Percentiles rank a stretch among this genome's conserved stretches.
Conservation (phyloP, 2,113 vertebrate species). For the Phaethon lepturus region DNA sequence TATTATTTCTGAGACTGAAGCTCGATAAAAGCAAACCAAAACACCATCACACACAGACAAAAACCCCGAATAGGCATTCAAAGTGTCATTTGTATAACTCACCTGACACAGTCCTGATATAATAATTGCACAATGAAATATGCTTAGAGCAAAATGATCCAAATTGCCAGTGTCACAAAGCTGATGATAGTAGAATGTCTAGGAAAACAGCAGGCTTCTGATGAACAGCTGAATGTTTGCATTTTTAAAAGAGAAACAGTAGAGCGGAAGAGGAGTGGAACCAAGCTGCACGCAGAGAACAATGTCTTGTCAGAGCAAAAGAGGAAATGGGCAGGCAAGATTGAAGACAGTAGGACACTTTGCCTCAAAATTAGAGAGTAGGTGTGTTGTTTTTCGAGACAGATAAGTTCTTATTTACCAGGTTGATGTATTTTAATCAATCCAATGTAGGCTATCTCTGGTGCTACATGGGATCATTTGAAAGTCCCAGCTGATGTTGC, state of each 20-base stretch:
- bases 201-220: constrained; percentile 4
- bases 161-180: constrained; percentile 9
- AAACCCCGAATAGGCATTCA: not conserved
- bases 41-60: not conserved
- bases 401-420: not conserved
- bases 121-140: constrained; percentile 20
- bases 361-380: not conserved
- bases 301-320: not conserved
- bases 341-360: not conserved
- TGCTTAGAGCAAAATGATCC: not conserved
- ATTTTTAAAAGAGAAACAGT: not conserved
- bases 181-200: not conserved
- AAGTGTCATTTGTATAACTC: not conserved
- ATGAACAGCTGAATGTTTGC: not conserved
- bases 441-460: not conserved
- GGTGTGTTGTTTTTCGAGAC: not conserved
- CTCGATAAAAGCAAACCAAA: not conserved
- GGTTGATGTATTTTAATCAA: not conserved
- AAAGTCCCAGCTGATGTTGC: constrained; percentile 15
- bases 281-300: not conserved
- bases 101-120: not conserved
- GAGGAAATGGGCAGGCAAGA: not conserved
- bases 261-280: not conserved
- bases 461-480: not conserved
- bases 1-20: constrained; percentile 40